phyloP scores from a whole-genome alignment of 2,888 invertebrate genomes.

The Quadriops clusia region DNA sequence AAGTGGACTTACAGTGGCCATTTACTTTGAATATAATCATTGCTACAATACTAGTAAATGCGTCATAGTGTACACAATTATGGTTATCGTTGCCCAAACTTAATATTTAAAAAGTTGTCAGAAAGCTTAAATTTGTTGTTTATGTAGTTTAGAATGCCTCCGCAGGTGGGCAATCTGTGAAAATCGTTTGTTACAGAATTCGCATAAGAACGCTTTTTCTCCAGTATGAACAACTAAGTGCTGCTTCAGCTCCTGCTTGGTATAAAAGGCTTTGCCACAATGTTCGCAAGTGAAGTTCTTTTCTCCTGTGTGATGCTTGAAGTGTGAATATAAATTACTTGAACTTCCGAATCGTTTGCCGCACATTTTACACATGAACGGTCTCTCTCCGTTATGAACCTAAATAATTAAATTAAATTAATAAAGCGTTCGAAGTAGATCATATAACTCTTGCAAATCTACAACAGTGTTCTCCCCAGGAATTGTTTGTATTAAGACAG shows the following conservation, averaged over 20 bases:
- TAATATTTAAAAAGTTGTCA: no score
- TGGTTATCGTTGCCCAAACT: no score
- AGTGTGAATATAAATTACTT: conserved; percentile 26
- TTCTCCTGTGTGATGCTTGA: conserved; percentile 26
- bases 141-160: conserved; percentile 24
- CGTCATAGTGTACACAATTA: no score
- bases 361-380: conserved; percentile 25
- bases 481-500: conserved; percentile 1
- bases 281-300: conserved; percentile 27
- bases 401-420: no score
- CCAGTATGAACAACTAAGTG: conserved; percentile 26
- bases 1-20: no score
- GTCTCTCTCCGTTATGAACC: conserved; percentile 28
- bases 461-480: not conserved
- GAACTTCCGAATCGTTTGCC: conserved; percentile 26
- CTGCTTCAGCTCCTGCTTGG: conserved; percentile 26
- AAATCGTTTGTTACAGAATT: conserved; percentile 25
- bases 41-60: no score
- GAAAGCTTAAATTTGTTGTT: no score
- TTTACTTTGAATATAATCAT: no score
- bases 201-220: conserved; percentile 24
- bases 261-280: conserved; percentile 26
- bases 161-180: conserved; percentile 25
- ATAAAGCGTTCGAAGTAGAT: conserved; percentile 7
- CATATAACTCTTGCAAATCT: not conserved